Base-by-base conservation (phyloP, 1,140 invertebrate genomes). In the Monochamus saltuarius region DNA sequence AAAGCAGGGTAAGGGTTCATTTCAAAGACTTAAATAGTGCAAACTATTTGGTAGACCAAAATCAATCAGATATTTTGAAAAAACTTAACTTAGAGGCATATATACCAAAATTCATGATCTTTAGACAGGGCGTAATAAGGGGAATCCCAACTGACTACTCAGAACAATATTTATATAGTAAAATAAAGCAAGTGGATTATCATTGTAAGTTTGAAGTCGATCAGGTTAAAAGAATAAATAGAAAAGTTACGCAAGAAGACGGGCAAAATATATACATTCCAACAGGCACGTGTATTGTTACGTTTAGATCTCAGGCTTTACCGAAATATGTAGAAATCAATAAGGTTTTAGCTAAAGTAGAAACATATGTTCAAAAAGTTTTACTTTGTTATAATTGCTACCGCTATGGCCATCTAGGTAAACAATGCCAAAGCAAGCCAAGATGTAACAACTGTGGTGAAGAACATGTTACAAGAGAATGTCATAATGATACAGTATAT, bases 1-100 rank as follows among this genome's bases (percentile, higher is more conserved):
- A 13, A 36, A 51, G 35, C 13, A 51, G 35, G 36, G 36, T 51
- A 1, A 51, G 29, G 35, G 16, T 47, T 16, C 13, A 47, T 8
- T 47, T 47, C 2, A 47, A 47, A 47, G 11, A 47, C 1, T 16
- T 36, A 36, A 34, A 36, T 14, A 35, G 22, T 11, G 49, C 49
- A 8, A 51, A 51, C 14, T 51, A 36, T 37, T 36, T 51, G 13
- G 14, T 38, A 34, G 17, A 51, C 0, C 22, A 51, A 51, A 51
- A 51, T 9, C 9, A 47, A 6, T 17, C 17, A 17, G 14, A 14
- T 6, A 17, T 16, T 7, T 16, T 47, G 0, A 47, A 29, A 29
- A 47, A 47, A 16, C 13, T 17, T 47, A 47, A 47, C 22, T 47
- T 47, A 19, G 17, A 47, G 14, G 14, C 22, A 17, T 47, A 47